Evolutionary conservation across 2,888 invertebrate genomes (phyloP).

Genomic region (Parasteatoda lunata): DNA sequence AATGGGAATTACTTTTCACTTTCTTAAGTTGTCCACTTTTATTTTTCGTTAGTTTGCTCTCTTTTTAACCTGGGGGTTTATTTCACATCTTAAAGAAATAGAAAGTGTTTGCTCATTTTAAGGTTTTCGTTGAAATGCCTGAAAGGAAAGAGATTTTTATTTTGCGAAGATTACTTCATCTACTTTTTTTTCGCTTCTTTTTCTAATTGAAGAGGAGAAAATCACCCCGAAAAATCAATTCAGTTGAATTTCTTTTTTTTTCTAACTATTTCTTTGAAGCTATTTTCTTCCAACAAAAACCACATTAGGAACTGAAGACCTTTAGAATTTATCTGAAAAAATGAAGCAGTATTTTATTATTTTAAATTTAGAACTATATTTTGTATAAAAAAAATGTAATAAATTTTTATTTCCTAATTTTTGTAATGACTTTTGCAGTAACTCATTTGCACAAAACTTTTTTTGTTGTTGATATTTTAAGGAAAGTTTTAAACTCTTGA

Average conservation of each 20-base stretch:
- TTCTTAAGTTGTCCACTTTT: slow-evolving; percentile 64
- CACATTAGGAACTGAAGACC: no score
- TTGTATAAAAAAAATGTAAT: no score
- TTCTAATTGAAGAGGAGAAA: slow-evolving; percentile 1
- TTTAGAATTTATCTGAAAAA: no score
- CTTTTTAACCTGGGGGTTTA: slow-evolving; percentile 44
- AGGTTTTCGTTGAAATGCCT: slow-evolving; percentile 53
- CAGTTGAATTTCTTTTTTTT: neutral
- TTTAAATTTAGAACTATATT: no score
- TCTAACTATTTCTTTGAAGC: no score
- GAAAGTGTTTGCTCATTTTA: slow-evolving; percentile 67
- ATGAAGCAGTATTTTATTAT: no score
- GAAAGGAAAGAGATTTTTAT: slow-evolving; percentile 38
- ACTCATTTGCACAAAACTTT: no score
- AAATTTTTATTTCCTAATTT: no score
- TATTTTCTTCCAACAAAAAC: no score
- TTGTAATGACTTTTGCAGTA: no score
- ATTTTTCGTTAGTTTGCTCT: slow-evolving; percentile 35
- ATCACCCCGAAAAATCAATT: neutral
- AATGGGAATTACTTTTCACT: slow-evolving; percentile 65
- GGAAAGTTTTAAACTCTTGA: no score
- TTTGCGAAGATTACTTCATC: neutral
- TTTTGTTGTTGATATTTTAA: no score
- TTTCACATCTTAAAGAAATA: slow-evolving; percentile 65
- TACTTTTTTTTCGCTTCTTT: neutral